Conservation (phyloP, 1,140 invertebrate species). For the Drosophila bocqueti region DNA sequence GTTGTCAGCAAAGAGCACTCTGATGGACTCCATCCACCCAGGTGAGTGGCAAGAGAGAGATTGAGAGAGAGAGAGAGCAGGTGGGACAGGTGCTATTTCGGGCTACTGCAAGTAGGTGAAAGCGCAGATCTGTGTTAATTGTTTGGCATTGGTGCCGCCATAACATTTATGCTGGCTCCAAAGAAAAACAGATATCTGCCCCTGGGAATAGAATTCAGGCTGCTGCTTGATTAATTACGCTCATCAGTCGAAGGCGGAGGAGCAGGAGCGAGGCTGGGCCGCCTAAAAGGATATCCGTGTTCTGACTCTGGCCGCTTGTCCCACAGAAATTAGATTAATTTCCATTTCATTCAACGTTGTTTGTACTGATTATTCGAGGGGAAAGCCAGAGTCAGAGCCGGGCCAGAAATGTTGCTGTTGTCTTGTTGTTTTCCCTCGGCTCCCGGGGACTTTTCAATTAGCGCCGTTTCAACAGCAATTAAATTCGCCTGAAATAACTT, state of each 20-base stretch:
- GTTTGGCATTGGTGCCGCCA: constrained; percentile 38
- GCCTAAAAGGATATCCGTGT: constrained; percentile 48
- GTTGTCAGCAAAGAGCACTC: constrained; percentile 78
- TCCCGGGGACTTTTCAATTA: constrained; percentile 34
- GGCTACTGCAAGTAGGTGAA: constrained; percentile 26
- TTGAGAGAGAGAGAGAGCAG: not conserved
- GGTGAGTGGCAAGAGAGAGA: constrained; percentile 3
- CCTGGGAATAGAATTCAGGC: constrained; percentile 9
- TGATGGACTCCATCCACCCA: constrained; percentile 38
- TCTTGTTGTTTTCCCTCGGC: constrained; percentile 29
- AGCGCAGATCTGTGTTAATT: constrained; percentile 48
- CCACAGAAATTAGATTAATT: constrained; percentile 63
- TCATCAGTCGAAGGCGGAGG: constrained; percentile 15
- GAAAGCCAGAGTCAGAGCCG: not conserved
- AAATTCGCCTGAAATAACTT: constrained; percentile 35
- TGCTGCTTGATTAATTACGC: constrained; percentile 49
- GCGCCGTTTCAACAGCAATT: constrained; percentile 37
- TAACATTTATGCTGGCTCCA: constrained; percentile 33
- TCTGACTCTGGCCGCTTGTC: constrained; percentile 21
- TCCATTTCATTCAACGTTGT: constrained; percentile 59
- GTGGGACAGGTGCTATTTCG: constrained; percentile 23
- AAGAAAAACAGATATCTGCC: constrained; percentile 11
- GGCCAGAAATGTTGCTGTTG: constrained; percentile 21
- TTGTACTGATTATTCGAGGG: constrained; percentile 42
- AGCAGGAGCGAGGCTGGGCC: not conserved